These are phyloP conservation scores for Anguilla japonica DNA, from an alignment of 2,113 vertebrate species.

Conservation along the genomic window DNA sequence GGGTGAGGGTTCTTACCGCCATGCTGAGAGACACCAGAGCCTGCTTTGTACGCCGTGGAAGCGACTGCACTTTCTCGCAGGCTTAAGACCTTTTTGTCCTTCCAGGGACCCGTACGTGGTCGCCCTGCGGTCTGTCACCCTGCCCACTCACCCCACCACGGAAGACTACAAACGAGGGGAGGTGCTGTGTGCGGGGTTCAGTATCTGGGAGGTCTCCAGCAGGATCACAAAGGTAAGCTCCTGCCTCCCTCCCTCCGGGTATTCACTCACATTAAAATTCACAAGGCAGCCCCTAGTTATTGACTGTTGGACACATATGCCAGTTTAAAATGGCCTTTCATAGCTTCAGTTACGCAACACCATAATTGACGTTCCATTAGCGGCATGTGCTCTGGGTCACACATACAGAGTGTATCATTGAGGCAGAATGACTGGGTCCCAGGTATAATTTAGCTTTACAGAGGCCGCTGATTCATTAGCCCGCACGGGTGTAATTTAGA, in stretches of 20 bases:
- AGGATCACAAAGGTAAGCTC: conserved; percentile 77
- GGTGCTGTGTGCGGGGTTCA: conserved; percentile 90
- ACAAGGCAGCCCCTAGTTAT: neutral
- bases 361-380: too few relatives aligned
- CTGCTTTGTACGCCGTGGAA: neutral
- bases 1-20: conserved; percentile 66
- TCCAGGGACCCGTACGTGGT: conserved; percentile 90
- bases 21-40: neutral
- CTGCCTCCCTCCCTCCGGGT: neutral
- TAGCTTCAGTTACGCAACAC: neutral
- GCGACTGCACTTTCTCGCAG: neutral
- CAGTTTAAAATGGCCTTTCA: neutral
- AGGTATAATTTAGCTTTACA: neutral
- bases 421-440: neutral
- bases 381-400: neutral
- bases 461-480: neutral
- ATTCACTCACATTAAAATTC: neutral
- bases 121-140: conserved; percentile 85
- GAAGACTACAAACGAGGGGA: conserved; percentile 76
- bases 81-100: conserved; percentile 21
- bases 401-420: neutral
- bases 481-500: neutral
- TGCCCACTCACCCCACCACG: conserved; percentile 75
- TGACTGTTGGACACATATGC: neutral
- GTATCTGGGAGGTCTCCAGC: conserved; percentile 78